These are phyloP conservation scores for Drosophila eohydei DNA, from an alignment of 2,888 invertebrate genomes.

Conservation along the genomic window DNA sequence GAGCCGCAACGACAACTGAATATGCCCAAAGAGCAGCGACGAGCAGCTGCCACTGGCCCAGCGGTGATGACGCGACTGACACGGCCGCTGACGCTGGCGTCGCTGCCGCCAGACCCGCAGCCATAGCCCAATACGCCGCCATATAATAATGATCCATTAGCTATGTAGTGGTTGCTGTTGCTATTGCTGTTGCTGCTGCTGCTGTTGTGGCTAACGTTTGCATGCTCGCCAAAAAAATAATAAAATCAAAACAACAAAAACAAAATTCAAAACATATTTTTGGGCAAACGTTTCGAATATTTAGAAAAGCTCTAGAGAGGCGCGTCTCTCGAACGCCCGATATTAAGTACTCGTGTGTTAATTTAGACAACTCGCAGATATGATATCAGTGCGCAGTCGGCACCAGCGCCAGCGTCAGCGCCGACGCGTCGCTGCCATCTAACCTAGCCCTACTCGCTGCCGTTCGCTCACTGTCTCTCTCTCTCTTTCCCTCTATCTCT, in stretches of 20 bases:
- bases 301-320: conserved; percentile 14
- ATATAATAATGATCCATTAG: conserved; percentile 62
- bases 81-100: conserved; percentile 34
- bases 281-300: conserved; percentile 19
- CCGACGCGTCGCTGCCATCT: conserved; percentile 20
- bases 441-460: conserved; percentile 9
- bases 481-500: not conserved
- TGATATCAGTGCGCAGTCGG: conserved; percentile 51
- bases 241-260: not conserved
- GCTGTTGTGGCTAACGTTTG: conserved; percentile 15
- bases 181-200: not conserved
- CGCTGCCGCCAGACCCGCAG: conserved; percentile 21
- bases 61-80: conserved; percentile 44
- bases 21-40: conserved; percentile 47
- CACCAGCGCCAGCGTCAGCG: conserved; percentile 27
- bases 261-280: conserved; percentile 38
- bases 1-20: conserved; percentile 62
- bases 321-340: conserved; percentile 20
- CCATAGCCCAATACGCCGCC: conserved; percentile 22
- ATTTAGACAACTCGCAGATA: conserved; percentile 33
- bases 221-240: conserved; percentile 44
- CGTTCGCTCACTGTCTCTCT: conserved; percentile 3
- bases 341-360: conserved; percentile 9
- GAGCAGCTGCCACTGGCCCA: conserved; percentile 48
- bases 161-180: conserved; percentile 14